Base-by-base conservation (phyloP, 2,888 invertebrate genomes). In the Cylloceria caligata region DNA sequence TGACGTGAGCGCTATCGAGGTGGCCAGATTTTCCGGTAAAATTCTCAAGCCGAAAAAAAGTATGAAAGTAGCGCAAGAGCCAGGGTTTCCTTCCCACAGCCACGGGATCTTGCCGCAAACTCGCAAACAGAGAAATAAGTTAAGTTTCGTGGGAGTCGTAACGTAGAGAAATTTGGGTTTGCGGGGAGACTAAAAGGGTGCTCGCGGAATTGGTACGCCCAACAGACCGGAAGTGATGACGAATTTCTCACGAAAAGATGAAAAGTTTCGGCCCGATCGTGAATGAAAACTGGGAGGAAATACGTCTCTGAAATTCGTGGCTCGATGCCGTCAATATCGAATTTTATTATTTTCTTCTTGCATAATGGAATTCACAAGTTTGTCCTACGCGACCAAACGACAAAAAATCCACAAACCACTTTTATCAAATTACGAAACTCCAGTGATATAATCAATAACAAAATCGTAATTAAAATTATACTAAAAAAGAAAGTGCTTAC, bases 51-150 rank as follows among this genome's bases (percentile, higher is more conserved):
- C 39, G 55, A 45, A 21, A 75, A 34, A 34, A 27, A 21, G 21
- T 47, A 24, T 21, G 57, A 71, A 45, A 69, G 24, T 13, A 19
- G 16, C 30, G 13, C 24, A 5, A 11, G 11, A 68, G 52, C 19
- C 16, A 11, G 45, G 45, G n/a, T 19, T 47, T 47, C 16, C 19
- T 16, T 49, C 49, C 5, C 67, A n/a, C n/a, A n/a, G 27, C 30
- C 16, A 16, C 30, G 27, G 30, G 1, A 45, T 45, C 16, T 47
- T 34, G 16, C 27, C 42, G 45, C 67, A 11, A 49, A 11, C 52
- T 73, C 49, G 60, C 34, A n/a, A 47, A 47, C 39, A 62, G 47
- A 62, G 21, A 60, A 62, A 73, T 73, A 60, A 73, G 47, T 62
- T 13, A 49, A 72, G 34, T 45, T 57, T 57, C 19, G 57, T 60